phyloP scores from a whole-genome alignment of 2,113 vertebrate genomes.

The Xyliphius kryptos region DNA sequence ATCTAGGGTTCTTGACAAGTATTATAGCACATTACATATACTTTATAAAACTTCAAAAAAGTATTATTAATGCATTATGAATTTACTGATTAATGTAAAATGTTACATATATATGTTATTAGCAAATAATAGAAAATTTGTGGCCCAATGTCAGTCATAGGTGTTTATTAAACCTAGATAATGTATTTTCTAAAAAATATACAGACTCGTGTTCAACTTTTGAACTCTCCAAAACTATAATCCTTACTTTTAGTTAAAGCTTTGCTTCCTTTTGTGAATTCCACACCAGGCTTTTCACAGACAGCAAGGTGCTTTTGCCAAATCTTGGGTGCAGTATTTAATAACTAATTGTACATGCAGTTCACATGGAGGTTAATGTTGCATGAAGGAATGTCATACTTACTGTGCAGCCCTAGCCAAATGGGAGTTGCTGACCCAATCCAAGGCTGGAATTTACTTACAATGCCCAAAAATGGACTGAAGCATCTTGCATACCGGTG shows the following conservation, averaged over 20 bases:
- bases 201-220: no score
- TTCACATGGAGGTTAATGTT: constrained; percentile 70
- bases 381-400: constrained; percentile 77
- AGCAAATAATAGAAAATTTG: no score
- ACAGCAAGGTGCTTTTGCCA: constrained; percentile 60
- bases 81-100: no score
- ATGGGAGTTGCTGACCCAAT: constrained; percentile 54
- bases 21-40: no score
- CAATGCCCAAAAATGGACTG: constrained; percentile 10
- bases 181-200: no score
- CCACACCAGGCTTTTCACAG: constrained; percentile 58
- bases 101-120: no score
- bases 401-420: constrained; percentile 61
- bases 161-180: no score
- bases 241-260: constrained; percentile 52
- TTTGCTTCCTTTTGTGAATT: constrained; percentile 52
- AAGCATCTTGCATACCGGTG: constrained; percentile 5
- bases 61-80: no score
- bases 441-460: constrained; percentile 42
- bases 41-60: no score
- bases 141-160: no score
- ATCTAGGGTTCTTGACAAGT: no score
- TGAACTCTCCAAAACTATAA: neutral
- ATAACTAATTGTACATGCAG: constrained; percentile 72
- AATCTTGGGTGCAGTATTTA: constrained; percentile 68